phyloP scores from a whole-genome alignment of 2,888 invertebrate species.

The Orgyia antiqua region DNA sequence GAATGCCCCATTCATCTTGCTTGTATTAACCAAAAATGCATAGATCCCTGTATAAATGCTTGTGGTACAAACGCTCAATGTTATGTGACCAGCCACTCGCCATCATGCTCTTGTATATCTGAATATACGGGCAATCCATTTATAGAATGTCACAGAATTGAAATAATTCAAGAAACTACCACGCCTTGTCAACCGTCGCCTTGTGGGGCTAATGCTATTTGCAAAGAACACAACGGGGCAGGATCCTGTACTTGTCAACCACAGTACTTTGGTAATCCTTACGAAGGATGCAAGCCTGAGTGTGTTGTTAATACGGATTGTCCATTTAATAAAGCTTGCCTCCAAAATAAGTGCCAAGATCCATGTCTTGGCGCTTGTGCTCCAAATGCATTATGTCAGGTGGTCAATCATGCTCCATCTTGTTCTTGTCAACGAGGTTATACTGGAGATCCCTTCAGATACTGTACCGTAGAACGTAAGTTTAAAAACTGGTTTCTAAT shows the following conservation, averaged over 20 bases:
- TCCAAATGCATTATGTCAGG: slow-evolving; percentile 85
- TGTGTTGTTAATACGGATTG: slow-evolving; percentile 85
- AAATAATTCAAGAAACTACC: slow-evolving; percentile 53
- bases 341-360: slow-evolving; percentile 84
- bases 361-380: slow-evolving; percentile 89
- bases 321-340: slow-evolving; percentile 82
- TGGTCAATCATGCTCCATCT: slow-evolving; percentile 83
- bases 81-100: slow-evolving; percentile 85
- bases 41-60: slow-evolving; percentile 83
- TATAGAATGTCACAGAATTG: slow-evolving; percentile 74
- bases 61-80: slow-evolving; percentile 87
- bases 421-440: slow-evolving; percentile 83
- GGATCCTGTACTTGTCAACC: slow-evolving; percentile 84
- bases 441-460: slow-evolving; percentile 85
- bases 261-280: slow-evolving; percentile 86
- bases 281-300: slow-evolving; percentile 86
- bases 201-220: slow-evolving; percentile 82
- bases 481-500: slow-evolving; percentile 10
- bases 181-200: slow-evolving; percentile 81
- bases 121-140: slow-evolving; percentile 89
- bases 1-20: slow-evolving; percentile 84
- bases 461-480: slow-evolving; percentile 80
- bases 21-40: slow-evolving; percentile 87
- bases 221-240: slow-evolving; percentile 78
- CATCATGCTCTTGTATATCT: slow-evolving; percentile 81